These are phyloP conservation scores for Laterallus jamaicensis DNA, from an alignment of 2,113 vertebrate species.

Conservation along the genomic window DNA sequence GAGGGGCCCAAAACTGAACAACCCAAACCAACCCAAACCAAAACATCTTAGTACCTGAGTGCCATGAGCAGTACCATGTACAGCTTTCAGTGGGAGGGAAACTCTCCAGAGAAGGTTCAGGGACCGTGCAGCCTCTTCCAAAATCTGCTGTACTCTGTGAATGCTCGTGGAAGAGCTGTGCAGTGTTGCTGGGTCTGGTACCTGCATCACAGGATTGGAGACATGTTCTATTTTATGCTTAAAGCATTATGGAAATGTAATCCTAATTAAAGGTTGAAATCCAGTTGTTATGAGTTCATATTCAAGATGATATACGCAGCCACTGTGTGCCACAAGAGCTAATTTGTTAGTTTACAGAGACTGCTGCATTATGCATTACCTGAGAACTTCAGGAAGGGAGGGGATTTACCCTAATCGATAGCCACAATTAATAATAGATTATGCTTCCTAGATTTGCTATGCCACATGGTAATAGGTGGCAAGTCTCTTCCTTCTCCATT, in stretches of 20 bases:
- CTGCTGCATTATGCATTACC: slow-evolving; percentile 44
- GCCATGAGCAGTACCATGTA: slow-evolving; percentile 33
- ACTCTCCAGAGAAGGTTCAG: slow-evolving; percentile 92
- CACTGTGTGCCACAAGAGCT: slow-evolving; percentile 9
- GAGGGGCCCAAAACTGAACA: no score
- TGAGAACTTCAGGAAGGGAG: slow-evolving; percentile 6
- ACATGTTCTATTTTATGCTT: not conserved
- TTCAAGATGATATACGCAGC: slow-evolving; percentile 2
- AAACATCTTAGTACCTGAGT: slow-evolving; percentile 61
- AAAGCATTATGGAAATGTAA: not conserved
- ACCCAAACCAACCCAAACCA: not conserved
- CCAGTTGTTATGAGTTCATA: not conserved
- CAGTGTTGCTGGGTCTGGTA: slow-evolving; percentile 54
- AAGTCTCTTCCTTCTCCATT: not conserved
- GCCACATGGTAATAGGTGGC: not conserved
- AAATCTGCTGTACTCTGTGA: slow-evolving; percentile 79
- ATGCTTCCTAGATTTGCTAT: slow-evolving; percentile 24
- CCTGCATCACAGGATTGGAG: slow-evolving; percentile 24
- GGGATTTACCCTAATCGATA: slow-evolving; percentile 59
- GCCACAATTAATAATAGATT: slow-evolving; percentile 54
- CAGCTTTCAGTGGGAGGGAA: slow-evolving; percentile 76
- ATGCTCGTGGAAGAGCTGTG: slow-evolving; percentile 69
- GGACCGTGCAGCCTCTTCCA: slow-evolving; percentile 86
- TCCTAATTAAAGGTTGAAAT: slow-evolving; percentile 33
- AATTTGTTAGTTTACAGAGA: slow-evolving; percentile 38